Evolutionary conservation across 2,797 vertebrate genomes (phyloP).

Genomic region (Sylvia borin): DNA sequence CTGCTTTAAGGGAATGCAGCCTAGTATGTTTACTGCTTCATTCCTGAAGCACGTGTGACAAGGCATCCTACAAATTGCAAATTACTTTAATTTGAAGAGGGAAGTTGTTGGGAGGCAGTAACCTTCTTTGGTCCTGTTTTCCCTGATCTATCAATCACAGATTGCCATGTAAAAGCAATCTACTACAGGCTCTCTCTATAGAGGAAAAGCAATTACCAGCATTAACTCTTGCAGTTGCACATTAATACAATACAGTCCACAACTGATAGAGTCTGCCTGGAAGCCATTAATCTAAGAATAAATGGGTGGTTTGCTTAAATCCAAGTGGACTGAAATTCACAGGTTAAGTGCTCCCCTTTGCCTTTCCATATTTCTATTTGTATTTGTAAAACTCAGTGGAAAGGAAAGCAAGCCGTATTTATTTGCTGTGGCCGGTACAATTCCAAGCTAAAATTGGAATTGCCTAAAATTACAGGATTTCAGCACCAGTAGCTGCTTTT

Average conservation of each 20-base stretch:
- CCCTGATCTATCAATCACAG: conserved; percentile 63
- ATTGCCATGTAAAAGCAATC: conserved; percentile 53
- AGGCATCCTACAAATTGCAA: conserved; percentile 49
- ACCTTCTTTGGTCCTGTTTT: conserved; percentile 63
- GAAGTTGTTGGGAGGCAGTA: conserved; percentile 42
- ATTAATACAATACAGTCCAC: conserved; percentile 43
- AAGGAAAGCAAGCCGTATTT: not conserved
- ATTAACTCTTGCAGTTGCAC: conserved; percentile 58
- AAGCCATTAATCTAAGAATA: conserved; percentile 11
- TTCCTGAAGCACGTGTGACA: conserved; percentile 9
- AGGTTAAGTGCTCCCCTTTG: not conserved
- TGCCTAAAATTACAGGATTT: conserved; percentile 16
- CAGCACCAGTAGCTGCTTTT: not conserved
- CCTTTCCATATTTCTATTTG: not conserved
- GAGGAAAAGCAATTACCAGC: conserved; percentile 52
- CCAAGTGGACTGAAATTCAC: not conserved
- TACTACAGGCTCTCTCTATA: conserved; percentile 21
- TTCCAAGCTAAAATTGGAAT: not conserved
- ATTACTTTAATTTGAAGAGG: conserved; percentile 56
- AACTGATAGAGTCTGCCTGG: not conserved
- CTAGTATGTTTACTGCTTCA: conserved; percentile 14
- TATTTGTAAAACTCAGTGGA: not conserved
- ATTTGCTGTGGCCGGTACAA: not conserved
- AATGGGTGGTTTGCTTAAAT: not conserved
- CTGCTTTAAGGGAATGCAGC: conserved; percentile 48